Conservation (phyloP, 2,888 invertebrate genomes). For the Syrphus vitripennis region DNA sequence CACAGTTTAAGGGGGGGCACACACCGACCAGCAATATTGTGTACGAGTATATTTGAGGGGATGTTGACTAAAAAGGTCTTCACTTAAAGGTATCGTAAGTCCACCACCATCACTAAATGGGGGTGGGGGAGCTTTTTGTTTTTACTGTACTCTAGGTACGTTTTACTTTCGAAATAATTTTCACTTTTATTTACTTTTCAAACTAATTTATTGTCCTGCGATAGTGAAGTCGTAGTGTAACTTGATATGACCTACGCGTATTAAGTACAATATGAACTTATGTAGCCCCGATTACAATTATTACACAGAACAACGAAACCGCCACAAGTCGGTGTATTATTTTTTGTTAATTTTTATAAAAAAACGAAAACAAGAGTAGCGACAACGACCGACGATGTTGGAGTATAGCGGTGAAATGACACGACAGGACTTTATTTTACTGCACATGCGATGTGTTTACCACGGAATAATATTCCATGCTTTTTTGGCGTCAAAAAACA, state of each 20-base stretch:
- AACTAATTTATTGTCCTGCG: constrained; percentile 8
- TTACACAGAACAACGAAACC: not conserved
- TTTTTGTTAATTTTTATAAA: constrained; percentile 54
- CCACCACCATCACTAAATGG: not conserved
- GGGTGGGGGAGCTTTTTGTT: not conserved
- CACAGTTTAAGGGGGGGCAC: constrained; percentile 16
- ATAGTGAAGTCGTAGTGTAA: constrained; percentile 26
- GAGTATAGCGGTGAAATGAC: constrained; percentile 27
- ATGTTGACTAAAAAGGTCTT: constrained; percentile 28
- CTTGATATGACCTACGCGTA: constrained; percentile 20
- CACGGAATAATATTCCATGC: constrained; percentile 40
- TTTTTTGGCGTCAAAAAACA: constrained; percentile 42
- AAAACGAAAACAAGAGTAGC: constrained; percentile 6
- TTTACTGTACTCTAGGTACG: not conserved
- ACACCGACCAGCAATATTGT: not conserved
- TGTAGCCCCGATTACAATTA: not conserved
- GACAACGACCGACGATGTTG: not conserved
- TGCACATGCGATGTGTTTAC: constrained; percentile 66
- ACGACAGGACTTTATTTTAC: constrained; percentile 20
- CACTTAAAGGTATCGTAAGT: constrained; percentile 33
- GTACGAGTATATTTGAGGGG: not conserved
- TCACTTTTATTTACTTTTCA: constrained; percentile 39
- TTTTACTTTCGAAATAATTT: constrained; percentile 52
- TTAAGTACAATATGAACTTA: not conserved
- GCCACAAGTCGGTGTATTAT: constrained; percentile 42